Conservation (phyloP, 2,888 invertebrate species). For the Seira musarum region DNA sequence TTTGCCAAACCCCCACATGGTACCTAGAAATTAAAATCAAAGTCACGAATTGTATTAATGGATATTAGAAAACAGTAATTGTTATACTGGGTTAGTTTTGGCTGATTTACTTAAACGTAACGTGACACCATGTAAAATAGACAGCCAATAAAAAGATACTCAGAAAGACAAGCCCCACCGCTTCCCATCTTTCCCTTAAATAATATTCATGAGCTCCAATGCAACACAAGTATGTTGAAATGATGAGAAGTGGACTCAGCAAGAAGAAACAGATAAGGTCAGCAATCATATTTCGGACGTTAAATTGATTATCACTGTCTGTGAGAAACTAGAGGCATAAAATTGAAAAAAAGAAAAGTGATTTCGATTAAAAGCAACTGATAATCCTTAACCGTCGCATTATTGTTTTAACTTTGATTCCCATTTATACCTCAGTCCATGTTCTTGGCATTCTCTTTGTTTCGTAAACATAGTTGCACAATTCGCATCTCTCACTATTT, state of each 20-base stretch:
- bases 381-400: no score
- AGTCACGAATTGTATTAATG: neutral
- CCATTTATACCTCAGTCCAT: conserved; percentile 71
- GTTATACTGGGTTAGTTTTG: neutral
- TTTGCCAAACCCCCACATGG: conserved; percentile 64
- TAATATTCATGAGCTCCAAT: conserved; percentile 71
- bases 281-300: conserved; percentile 72
- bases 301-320: conserved; percentile 71
- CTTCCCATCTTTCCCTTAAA: conserved; percentile 68
- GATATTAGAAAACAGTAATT: neutral
- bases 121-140: conserved; percentile 70
- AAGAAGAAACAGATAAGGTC: conserved; percentile 73
- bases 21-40: conserved; percentile 47
- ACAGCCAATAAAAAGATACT: conserved; percentile 67
- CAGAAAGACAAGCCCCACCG: conserved; percentile 68
- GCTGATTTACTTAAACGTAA: conserved; percentile 65
- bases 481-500: conserved; percentile 73
- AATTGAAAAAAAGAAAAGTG: no score
- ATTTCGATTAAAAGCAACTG: no score
- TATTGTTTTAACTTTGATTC: neutral
- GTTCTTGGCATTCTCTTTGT: conserved; percentile 71
- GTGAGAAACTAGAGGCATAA: conserved; percentile 72
- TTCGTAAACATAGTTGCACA: conserved; percentile 73
- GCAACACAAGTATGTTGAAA: conserved; percentile 72
- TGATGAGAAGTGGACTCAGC: conserved; percentile 72